Percentiles rank a stretch among this genome's conserved stretches.
phyloP scores from a whole-genome alignment of 1,140 invertebrate species.

The Colletes latitarsis region DNA sequence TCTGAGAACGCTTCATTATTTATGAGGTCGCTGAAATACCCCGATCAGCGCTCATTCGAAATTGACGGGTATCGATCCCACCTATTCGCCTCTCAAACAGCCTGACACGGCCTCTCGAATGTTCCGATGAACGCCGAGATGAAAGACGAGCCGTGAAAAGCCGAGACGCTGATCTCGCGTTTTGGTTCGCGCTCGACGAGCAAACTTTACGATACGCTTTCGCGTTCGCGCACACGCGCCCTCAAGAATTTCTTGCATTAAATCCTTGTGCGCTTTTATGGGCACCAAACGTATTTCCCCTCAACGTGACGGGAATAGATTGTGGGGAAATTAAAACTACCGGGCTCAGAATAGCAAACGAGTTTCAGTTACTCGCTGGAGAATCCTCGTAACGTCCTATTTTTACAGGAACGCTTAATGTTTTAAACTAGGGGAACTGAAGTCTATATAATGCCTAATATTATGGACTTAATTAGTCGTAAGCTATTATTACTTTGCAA shows the following conservation, averaged over 20 bases:
- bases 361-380: conserved; percentile 15
- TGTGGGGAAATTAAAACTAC: conserved; percentile 18
- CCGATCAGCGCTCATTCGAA: conserved; percentile 55
- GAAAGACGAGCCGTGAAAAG: conserved; percentile 28
- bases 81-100: conserved; percentile 3
- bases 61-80: conserved; percentile 57
- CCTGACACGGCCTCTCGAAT: conserved; percentile 2
- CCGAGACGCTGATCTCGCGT: conserved; percentile 4
- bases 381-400: no score
- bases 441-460: no score
- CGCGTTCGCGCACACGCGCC: background rate
- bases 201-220: no score
- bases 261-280: conserved; percentile 18
- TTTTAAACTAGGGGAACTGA: no score
- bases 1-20: conserved; percentile 56
- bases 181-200: background rate
- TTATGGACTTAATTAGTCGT: no score
- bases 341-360: conserved; percentile 14
- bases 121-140: conserved; percentile 29
- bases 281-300: conserved; percentile 13
- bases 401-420: no score
- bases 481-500: no score
- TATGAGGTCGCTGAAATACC: conserved; percentile 52
- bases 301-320: conserved; percentile 7
- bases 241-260: conserved; percentile 10